phyloP scores from a whole-genome alignment of 30 jellyfish, hydroid and myxozoan species.

The Hydractinia echinata region DNA sequence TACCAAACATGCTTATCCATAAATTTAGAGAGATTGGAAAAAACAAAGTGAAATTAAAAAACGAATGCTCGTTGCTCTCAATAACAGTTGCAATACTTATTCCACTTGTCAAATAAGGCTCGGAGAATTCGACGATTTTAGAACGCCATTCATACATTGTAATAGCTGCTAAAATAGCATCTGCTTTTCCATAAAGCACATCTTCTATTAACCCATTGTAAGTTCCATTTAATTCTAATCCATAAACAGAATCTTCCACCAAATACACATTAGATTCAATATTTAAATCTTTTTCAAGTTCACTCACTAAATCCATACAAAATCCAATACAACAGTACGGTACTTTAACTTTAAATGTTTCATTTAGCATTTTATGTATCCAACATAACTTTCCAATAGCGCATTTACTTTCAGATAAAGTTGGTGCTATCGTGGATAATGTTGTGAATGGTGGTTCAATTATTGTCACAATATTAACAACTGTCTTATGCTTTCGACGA shows the following conservation, averaged over 20 bases:
- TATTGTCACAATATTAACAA: conserved; percentile 34
- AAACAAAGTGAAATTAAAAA: not conserved
- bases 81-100: not conserved
- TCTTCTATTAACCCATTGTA: conserved; percentile 30
- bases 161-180: not conserved
- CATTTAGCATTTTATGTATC: not conserved
- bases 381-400: conserved; percentile 26
- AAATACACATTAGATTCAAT: conserved; percentile 39
- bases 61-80: not conserved
- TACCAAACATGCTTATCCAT: not conserved
- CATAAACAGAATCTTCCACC: conserved; percentile 68
- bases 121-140: conserved; percentile 18
- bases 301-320: conserved; percentile 46
- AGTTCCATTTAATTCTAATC: conserved; percentile 25
- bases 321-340: conserved; percentile 61
- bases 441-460: conserved; percentile 69
- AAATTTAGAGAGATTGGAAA: not conserved
- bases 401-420: conserved; percentile 16
- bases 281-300: conserved; percentile 40
- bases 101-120: not conserved
- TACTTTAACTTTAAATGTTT: conserved; percentile 20
- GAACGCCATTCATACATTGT: not conserved
- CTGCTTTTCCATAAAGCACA: conserved; percentile 21
- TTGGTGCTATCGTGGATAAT: conserved; percentile 24
- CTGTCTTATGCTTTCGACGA: not conserved